Conservation (phyloP, 1,140 invertebrate genomes). For the Lepidurus arcticus region DNA sequence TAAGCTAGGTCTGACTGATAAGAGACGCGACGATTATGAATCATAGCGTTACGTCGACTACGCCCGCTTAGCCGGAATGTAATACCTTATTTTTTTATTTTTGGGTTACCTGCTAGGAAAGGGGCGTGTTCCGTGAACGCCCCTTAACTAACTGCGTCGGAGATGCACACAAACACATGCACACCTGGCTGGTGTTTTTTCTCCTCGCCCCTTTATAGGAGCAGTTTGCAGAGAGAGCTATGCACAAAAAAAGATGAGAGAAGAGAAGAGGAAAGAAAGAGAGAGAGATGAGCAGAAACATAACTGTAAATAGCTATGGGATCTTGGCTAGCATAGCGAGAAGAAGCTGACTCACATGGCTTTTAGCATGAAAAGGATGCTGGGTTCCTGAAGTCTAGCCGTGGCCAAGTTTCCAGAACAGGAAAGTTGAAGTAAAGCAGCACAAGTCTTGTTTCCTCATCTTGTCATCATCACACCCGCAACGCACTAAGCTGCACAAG, state of each 20-base stretch:
- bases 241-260: not conserved
- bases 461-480: slow-evolving; percentile 18
- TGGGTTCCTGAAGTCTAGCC: not conserved
- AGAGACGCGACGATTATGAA: slow-evolving; percentile 1
- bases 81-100: not conserved
- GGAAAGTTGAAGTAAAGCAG: not conserved
- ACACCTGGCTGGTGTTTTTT: too few species aligned
- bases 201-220: too few species aligned
- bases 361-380: slow-evolving; percentile 15
- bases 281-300: not conserved
- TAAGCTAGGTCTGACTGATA: slow-evolving; percentile 11
- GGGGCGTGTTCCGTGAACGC: not conserved
- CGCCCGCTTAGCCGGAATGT: not conserved
- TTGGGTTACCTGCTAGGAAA: not conserved
- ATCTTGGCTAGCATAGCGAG: not conserved
- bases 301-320: slow-evolving; percentile 17
- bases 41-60: slow-evolving; percentile 18
- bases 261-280: not conserved
- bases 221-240: not conserved
- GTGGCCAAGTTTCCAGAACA: slow-evolving; percentile 15
- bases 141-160: slow-evolving; percentile 2
- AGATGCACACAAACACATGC: too few species aligned
- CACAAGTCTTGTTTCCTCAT: not conserved
- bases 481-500: not conserved
- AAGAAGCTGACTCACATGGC: slow-evolving; percentile 18